Evolutionary conservation across 2,113 vertebrate species (phyloP).

Genomic region (Laterallus jamaicensis): DNA sequence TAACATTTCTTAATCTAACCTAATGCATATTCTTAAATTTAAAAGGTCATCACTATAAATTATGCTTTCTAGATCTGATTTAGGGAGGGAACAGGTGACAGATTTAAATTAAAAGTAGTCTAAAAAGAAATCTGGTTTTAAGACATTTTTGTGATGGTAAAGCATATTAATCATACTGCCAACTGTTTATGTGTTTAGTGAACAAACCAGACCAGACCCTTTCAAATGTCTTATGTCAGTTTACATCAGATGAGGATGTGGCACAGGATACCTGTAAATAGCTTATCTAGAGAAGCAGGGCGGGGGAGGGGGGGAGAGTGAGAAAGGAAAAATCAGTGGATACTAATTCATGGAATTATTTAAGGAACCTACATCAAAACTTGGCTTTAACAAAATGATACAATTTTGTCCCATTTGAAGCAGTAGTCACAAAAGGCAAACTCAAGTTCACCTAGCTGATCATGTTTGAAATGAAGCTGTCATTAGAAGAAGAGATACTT

Average conservation of each 20-base stretch:
- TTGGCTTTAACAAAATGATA: not conserved
- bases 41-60: not conserved
- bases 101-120: constrained; percentile 33
- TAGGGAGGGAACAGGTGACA: not conserved
- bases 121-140: constrained; percentile 26
- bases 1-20: not conserved
- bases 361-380: not conserved
- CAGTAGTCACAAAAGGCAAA: constrained; percentile 47
- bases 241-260: not conserved
- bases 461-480: constrained; percentile 48
- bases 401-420: constrained; percentile 2
- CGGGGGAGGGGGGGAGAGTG: no score
- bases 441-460: constrained; percentile 28
- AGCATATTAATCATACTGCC: not conserved
- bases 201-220: not conserved
- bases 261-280: not conserved
- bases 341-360: not conserved
- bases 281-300: not conserved
- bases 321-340: not conserved
- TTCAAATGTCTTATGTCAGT: not conserved
- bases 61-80: not conserved
- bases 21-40: not conserved
- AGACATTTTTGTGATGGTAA: not conserved
- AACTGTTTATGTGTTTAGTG: not conserved
- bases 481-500: constrained; percentile 24